Conservation (phyloP, 1,140 invertebrate species). For the Drosophila setifemur region DNA sequence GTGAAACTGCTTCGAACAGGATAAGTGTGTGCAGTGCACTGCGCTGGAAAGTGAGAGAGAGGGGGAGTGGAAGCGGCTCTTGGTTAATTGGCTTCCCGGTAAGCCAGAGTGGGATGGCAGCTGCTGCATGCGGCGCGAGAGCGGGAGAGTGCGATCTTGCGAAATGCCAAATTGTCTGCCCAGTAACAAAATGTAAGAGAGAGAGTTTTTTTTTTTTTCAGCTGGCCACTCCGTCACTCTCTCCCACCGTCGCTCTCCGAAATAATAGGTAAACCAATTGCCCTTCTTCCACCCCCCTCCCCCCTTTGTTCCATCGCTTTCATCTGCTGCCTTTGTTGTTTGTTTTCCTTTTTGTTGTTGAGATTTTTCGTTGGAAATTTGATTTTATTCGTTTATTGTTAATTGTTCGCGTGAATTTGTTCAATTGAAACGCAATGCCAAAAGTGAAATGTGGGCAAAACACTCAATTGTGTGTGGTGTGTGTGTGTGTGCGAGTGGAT, state of each 20-base stretch:
- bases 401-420: conserved; percentile 82
- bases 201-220: no score
- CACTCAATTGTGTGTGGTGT: conserved; percentile 53
- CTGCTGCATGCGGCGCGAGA: background rate
- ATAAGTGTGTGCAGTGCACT: conserved; percentile 31
- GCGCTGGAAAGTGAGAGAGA: background rate
- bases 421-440: conserved; percentile 78
- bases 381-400: conserved; percentile 67
- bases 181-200: background rate
- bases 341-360: conserved; percentile 35
- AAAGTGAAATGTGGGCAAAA: conserved; percentile 80
- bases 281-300: background rate
- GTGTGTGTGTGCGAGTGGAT: conserved; percentile 27
- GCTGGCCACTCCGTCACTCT: no score
- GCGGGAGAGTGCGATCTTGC: conserved; percentile 25
- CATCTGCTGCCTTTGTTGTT: conserved; percentile 31
- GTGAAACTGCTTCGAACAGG: conserved; percentile 62
- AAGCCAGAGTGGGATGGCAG: conserved; percentile 15
- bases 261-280: conserved; percentile 14
- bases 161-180: conserved; percentile 57
- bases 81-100: conserved; percentile 54
- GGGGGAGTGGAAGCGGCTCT: no score
- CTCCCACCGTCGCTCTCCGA: conserved; percentile 2
- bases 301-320: background rate
- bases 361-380: conserved; percentile 64